Conservation (phyloP, 2,888 invertebrate species). For the Sarcophaga variegata region DNA sequence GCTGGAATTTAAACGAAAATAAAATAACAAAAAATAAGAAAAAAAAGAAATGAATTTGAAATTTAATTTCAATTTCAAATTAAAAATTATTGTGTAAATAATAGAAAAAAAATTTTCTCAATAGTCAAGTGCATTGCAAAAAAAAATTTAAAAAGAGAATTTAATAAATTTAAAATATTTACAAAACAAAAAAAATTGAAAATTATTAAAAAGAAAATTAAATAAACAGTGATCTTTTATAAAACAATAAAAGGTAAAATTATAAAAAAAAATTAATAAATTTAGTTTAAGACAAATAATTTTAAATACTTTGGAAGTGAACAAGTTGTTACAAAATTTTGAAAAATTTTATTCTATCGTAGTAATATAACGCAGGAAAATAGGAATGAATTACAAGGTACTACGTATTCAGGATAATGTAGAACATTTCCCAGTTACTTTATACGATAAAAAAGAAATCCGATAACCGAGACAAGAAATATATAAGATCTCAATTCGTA, state of each 20-base stretch:
- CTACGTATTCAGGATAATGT: too few relatives aligned
- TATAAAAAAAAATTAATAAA: background rate
- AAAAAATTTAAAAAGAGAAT: background rate
- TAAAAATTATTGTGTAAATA: background rate
- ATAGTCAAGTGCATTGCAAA: background rate
- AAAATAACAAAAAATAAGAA: background rate
- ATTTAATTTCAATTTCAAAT: background rate
- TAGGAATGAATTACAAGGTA: too few relatives aligned
- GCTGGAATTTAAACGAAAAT: slow-evolving; percentile 15
- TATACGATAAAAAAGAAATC: too few relatives aligned
- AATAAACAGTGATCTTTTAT: slow-evolving; percentile 20
- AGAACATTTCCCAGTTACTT: too few relatives aligned
- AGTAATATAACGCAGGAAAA: too few relatives aligned
- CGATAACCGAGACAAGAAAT: too few relatives aligned
- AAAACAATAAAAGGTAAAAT: slow-evolving; percentile 27
- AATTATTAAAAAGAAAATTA: background rate
- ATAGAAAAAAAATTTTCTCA: background rate
- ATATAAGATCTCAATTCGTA: too few relatives aligned
- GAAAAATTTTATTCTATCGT: too few relatives aligned
- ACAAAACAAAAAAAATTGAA: background rate
- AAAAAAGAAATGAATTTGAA: background rate
- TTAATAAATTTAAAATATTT: background rate
- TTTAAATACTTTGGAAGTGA: too few relatives aligned
- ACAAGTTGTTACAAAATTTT: too few relatives aligned
- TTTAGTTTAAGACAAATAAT: background rate